A percentile compares a stretch with the other conserved stretches of the same genome.
These are phyloP conservation scores for Polietes domitor DNA, from an alignment of 2,888 invertebrate species.

Conservation along the genomic window DNA sequence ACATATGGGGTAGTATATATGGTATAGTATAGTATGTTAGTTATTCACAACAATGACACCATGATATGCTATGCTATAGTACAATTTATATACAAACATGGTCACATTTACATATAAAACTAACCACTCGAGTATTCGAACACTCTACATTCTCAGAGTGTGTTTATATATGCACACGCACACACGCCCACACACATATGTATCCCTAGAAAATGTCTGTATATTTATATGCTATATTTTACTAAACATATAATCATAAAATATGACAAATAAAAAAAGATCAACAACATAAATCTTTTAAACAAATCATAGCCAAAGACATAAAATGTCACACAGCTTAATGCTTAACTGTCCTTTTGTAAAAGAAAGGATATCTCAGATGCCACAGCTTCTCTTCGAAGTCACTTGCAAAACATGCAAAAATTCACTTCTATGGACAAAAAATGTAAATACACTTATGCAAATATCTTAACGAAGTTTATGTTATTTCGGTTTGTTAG, in stretches of 20 bases:
- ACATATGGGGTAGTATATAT: no score
- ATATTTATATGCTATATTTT: neutral
- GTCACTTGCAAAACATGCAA: neutral
- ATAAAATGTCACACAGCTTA: conserved; percentile 59
- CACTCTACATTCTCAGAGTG: neutral
- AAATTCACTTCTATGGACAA: conserved; percentile 33
- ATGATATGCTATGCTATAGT: no score
- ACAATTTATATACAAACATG: no score
- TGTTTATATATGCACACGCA: neutral
- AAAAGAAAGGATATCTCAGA: neutral
- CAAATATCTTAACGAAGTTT: conserved; percentile 14
- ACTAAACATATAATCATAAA: conserved; percentile 10
- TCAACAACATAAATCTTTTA: conserved; percentile 49
- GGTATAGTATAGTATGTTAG: no score
- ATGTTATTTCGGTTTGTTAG: neutral
- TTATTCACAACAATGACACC: no score
- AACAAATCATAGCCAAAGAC: conserved; percentile 59
- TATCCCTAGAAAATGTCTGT: no score
- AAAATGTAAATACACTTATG: conserved; percentile 16
- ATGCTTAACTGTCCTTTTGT: conserved; percentile 55
- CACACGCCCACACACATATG: no score
- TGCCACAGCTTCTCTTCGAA: neutral
- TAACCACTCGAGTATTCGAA: conserved; percentile 1
- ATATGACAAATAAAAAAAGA: neutral
- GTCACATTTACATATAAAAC: neutral